phyloP scores from a whole-genome alignment of 2,113 vertebrate genomes.

The Marcusenius ussheri region DNA sequence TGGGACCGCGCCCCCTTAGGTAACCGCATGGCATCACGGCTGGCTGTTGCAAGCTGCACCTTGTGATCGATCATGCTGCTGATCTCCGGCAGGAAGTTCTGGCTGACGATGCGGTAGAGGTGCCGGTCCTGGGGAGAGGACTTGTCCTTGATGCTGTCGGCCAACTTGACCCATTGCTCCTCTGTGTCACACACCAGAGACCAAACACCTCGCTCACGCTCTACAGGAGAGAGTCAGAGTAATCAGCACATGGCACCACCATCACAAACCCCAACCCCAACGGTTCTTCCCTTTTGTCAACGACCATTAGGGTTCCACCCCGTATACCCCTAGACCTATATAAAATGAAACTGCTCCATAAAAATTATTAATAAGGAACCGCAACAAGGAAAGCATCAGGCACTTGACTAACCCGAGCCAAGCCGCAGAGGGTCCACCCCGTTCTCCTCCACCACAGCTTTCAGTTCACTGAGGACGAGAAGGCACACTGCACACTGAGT shows the following conservation, averaged over 20 bases:
- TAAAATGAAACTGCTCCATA: background rate
- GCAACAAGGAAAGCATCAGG: background rate
- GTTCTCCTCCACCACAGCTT: slow-evolving; percentile 45
- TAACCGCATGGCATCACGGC: background rate
- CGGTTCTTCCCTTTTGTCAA: background rate
- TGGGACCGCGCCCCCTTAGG: background rate
- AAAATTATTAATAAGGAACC: background rate
- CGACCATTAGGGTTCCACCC: background rate
- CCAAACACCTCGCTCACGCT: slow-evolving; percentile 69
- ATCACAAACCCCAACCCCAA: background rate
- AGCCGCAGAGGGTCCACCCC: slow-evolving; percentile 28
- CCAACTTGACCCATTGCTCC: slow-evolving; percentile 85
- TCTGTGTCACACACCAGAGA: slow-evolving; percentile 90
- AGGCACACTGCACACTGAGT: background rate
- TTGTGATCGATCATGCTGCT: slow-evolving; percentile 96
- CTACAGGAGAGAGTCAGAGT: slow-evolving; percentile 30
- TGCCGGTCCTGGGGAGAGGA: slow-evolving; percentile 82
- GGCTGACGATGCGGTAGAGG: slow-evolving; percentile 87
- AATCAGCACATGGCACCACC: background rate
- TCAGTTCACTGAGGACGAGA: slow-evolving; percentile 45
- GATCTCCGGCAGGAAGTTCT: slow-evolving; percentile 96
- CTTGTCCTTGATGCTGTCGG: slow-evolving; percentile 87
- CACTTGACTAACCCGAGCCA: slow-evolving; percentile 33
- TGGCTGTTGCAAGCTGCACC: slow-evolving; percentile 51
- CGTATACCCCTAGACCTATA: background rate